A percentile compares a stretch with the other conserved stretches of the same genome.
Evolutionary conservation across 2,797 vertebrate genomes (phyloP).

Genomic region (Okamejei kenojei): DNA sequence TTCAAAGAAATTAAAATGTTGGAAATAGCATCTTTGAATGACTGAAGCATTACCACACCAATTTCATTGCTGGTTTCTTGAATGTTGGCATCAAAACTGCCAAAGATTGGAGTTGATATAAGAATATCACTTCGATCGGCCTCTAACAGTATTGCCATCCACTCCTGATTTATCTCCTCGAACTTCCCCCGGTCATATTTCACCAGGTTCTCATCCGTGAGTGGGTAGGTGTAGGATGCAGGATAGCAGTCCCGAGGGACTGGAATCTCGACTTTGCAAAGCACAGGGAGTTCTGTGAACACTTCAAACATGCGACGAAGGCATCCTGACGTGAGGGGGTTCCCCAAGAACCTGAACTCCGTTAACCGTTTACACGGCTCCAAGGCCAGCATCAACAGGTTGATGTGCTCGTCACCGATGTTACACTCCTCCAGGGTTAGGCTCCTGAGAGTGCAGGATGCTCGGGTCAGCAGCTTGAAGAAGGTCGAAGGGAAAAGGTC

Average conservation of each 20-base stretch:
- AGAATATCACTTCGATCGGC: slow-evolving; percentile 67
- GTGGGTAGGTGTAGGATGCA: slow-evolving; percentile 66
- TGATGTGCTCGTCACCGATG: slow-evolving; percentile 68
- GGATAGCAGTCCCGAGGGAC: slow-evolving; percentile 86
- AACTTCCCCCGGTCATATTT: slow-evolving; percentile 72
- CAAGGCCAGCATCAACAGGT: slow-evolving; percentile 60
- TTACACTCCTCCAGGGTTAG: slow-evolving; percentile 81
- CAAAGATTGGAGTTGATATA: slow-evolving; percentile 73
- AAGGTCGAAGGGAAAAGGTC: slow-evolving; percentile 65
- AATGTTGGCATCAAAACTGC: slow-evolving; percentile 78
- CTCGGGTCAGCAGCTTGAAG: slow-evolving; percentile 72
- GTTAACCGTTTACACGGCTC: slow-evolving; percentile 63
- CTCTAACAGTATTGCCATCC: slow-evolving; percentile 63
- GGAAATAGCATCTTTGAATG: slow-evolving; percentile 73
- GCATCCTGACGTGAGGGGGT: slow-evolving; percentile 70
- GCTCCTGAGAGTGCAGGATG: slow-evolving; percentile 61
- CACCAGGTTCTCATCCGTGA: slow-evolving; percentile 65
- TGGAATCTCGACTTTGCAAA: slow-evolving; percentile 76
- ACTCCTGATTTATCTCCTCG: slow-evolving; percentile 58
- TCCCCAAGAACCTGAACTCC: slow-evolving; percentile 81
- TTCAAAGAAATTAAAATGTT: slow-evolving; percentile 53
- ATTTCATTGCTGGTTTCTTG: slow-evolving; percentile 85
- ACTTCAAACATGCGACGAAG: slow-evolving; percentile 64
- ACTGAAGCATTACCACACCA: slow-evolving; percentile 71
- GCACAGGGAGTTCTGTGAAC: slow-evolving; percentile 62